Evolutionary conservation across 2,797 vertebrate species (phyloP).

Genomic region (Spheniscus humboldti): DNA sequence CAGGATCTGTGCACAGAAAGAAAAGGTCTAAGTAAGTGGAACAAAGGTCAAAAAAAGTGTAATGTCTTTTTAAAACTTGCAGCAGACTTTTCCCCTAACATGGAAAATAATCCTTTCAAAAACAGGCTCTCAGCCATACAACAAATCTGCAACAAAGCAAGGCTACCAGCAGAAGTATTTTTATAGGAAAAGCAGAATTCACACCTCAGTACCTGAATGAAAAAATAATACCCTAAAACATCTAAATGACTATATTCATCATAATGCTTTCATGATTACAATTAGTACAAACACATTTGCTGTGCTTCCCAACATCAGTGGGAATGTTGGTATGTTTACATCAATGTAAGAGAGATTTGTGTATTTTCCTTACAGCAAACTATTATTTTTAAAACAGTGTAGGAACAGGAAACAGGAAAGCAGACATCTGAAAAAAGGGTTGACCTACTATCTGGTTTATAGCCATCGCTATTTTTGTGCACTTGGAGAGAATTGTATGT

Average conservation of each 20-base stretch:
- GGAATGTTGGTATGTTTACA: constrained; percentile 1
- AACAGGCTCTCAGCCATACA: neutral
- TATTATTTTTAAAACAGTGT: constrained; percentile 27
- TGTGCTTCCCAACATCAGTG: constrained; percentile 7
- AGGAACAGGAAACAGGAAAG: neutral
- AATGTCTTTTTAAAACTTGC: neutral
- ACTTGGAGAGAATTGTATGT: neutral
- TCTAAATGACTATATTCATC: neutral
- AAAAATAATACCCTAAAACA: neutral
- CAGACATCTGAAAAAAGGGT: neutral
- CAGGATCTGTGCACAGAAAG: neutral
- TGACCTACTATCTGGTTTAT: neutral
- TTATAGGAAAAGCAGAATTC: neutral
- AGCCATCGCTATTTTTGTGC: neutral
- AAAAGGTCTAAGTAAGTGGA: neutral
- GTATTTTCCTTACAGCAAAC: neutral
- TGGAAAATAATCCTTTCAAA: neutral
- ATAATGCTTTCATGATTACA: neutral
- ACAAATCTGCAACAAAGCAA: neutral
- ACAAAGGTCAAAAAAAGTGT: neutral
- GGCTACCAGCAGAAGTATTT: neutral
- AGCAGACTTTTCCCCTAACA: neutral
- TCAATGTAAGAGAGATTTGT: neutral
- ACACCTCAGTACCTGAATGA: neutral
- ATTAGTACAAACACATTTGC: constrained; percentile 2